These are phyloP conservation scores for Bubalus kerabau DNA, from an alignment of 2,113 vertebrate genomes.

Conservation along the genomic window DNA sequence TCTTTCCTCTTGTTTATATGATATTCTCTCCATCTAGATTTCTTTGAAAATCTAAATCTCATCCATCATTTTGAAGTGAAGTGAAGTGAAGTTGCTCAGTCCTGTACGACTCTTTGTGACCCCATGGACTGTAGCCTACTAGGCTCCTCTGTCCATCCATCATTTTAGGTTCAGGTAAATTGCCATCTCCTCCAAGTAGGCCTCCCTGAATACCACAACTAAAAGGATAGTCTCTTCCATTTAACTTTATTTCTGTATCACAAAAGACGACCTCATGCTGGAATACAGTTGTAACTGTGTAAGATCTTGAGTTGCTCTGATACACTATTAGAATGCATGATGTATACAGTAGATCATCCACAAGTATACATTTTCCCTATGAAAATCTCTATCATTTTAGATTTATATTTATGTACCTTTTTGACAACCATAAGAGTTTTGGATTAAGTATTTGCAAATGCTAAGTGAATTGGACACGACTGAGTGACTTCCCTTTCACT, in stretches of 20 bases:
- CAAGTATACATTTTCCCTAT: neutral
- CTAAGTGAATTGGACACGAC: neutral
- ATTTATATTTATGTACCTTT: neutral
- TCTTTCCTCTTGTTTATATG: neutral
- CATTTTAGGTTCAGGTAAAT: neutral
- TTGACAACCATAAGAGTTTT: neutral
- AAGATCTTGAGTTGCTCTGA: neutral
- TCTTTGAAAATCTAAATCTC: neutral
- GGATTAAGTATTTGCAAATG: neutral
- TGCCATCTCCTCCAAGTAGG: neutral
- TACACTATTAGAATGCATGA: neutral
- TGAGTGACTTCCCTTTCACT: no score
- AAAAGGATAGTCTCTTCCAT: neutral
- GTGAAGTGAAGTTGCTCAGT: no score
- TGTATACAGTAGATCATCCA: neutral
- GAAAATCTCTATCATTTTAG: neutral
- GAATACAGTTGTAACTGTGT: neutral
- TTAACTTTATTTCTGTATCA: neutral
- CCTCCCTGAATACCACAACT: neutral
- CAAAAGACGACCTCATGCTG: neutral
- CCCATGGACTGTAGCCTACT: no score
- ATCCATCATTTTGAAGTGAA: neutral
- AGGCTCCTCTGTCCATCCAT: neutral
- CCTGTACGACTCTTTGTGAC: no score
- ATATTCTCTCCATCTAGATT: neutral